phyloP scores from a whole-genome alignment of 2,888 invertebrate genomes.

The Shargacucullia verbasci region DNA sequence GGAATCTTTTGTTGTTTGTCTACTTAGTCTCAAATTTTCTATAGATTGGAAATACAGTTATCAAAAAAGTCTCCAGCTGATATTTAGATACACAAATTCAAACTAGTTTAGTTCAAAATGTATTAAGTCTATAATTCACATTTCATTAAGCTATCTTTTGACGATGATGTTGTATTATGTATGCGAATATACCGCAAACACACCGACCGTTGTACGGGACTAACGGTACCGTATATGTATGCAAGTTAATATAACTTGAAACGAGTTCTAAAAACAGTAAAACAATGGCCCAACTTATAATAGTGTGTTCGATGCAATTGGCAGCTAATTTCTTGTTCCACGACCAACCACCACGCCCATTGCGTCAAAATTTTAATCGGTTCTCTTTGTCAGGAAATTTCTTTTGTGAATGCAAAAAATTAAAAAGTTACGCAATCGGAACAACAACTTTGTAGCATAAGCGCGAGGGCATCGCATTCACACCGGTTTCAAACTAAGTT shows the following conservation, averaged over 20 bases:
- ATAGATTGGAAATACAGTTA: too few relatives aligned
- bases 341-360: conserved; percentile 69
- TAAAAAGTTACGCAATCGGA: conserved; percentile 55
- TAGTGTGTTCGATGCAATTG: conserved; percentile 86
- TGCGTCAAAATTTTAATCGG: conserved; percentile 80
- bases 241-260: conserved; percentile 66
- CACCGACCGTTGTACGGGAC: conserved; percentile 41
- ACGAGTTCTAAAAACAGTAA: conserved; percentile 82
- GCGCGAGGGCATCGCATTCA: conserved; percentile 27
- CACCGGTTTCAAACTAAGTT: conserved; percentile 40
- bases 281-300: conserved; percentile 86
- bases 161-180: conserved; percentile 18
- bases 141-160: neutral
- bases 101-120: too few relatives aligned
- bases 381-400: conserved; percentile 70
- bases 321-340: conserved; percentile 86
- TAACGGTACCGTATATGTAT: conserved; percentile 67
- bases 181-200: conserved; percentile 38
- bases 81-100: too few relatives aligned
- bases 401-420: conserved; percentile 58
- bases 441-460: conserved; percentile 41
- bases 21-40: too few relatives aligned
- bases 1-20: too few relatives aligned
- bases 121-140: too few relatives aligned
- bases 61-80: too few relatives aligned